A percentile compares a stretch with the other conserved stretches of the same genome.
phyloP scores from a whole-genome alignment of 2,888 invertebrate genomes.

The Tromatobia lineatoria region DNA sequence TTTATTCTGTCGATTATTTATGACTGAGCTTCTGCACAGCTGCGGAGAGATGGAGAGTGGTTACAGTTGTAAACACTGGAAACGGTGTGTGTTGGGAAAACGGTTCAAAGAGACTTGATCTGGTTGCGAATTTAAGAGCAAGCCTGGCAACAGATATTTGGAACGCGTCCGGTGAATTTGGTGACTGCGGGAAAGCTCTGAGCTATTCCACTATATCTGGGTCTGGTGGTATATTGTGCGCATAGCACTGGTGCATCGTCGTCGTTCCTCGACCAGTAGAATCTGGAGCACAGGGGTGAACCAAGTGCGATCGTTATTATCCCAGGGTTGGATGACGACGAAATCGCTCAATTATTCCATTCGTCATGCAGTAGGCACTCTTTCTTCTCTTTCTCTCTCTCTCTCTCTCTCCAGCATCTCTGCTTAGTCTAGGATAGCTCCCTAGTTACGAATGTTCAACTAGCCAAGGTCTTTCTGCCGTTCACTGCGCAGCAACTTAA shows the following conservation, averaged over 20 bases:
- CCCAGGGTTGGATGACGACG: constrained; percentile 26
- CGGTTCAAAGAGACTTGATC: constrained; percentile 13
- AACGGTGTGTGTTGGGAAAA: neutral
- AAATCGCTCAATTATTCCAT: constrained; percentile 62
- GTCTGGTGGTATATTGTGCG: constrained; percentile 16
- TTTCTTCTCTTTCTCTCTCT: neutral
- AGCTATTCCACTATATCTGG: constrained; percentile 19
- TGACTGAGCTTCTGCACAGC: neutral
- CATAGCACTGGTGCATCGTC: constrained; percentile 18
- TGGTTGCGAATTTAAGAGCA: constrained; percentile 12
- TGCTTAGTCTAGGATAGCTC: neutral
- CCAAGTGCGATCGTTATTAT: constrained; percentile 38
- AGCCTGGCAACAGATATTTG: constrained; percentile 10
- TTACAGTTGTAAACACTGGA: neutral
- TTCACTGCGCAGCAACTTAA: neutral
- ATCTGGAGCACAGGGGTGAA: constrained; percentile 50
- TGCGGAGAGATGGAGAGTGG: neutral
- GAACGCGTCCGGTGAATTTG: constrained; percentile 12
- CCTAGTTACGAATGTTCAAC: neutral
- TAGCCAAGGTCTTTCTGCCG: neutral
- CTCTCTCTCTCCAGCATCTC: neutral
- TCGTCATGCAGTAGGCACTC: constrained; percentile 39
- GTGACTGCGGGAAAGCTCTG: constrained; percentile 2
- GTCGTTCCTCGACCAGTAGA: constrained; percentile 43
- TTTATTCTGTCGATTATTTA: neutral